Conservation (phyloP, 2,797 vertebrate species). For the Muraenolepis orangiensis region DNA sequence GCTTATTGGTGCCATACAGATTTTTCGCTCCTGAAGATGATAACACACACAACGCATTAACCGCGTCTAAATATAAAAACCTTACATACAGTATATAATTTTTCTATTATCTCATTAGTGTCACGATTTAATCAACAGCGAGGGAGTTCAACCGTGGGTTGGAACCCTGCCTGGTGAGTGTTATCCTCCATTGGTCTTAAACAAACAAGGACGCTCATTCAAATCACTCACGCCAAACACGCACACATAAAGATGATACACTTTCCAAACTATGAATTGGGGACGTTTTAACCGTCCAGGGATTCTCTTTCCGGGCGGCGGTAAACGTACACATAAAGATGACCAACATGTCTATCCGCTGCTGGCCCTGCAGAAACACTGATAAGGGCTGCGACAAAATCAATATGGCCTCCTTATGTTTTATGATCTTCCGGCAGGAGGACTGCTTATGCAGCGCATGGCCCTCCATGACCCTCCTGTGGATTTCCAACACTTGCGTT, state of each 20-base stretch:
- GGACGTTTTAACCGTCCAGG: conserved; percentile 37
- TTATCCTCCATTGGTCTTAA: no score
- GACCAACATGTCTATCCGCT: conserved; percentile 55
- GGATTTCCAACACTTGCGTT: conserved; percentile 43
- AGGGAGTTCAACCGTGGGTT: neutral
- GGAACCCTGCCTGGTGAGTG: no score
- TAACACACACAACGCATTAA: neutral
- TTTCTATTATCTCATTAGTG: neutral
- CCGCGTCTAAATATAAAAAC: neutral
- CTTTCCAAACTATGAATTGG: conserved; percentile 37
- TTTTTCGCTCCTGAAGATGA: neutral
- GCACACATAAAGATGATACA: conserved; percentile 19
- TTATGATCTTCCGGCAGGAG: conserved; percentile 64
- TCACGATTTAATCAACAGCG: neutral
- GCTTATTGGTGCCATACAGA: no score
- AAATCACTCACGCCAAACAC: conserved; percentile 1
- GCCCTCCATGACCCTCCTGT: conserved; percentile 53
- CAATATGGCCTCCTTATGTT: conserved; percentile 62
- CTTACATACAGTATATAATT: neutral
- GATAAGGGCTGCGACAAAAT: conserved; percentile 56
- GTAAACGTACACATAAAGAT: conserved; percentile 63
- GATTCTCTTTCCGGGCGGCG: conserved; percentile 4
- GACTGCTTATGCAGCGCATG: conserved; percentile 67
- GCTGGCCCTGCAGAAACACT: conserved; percentile 59
- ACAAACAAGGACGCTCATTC: neutral